Evolutionary conservation across 2,113 vertebrate genomes (phyloP).

Genomic region (Tursiops truncatus): DNA sequence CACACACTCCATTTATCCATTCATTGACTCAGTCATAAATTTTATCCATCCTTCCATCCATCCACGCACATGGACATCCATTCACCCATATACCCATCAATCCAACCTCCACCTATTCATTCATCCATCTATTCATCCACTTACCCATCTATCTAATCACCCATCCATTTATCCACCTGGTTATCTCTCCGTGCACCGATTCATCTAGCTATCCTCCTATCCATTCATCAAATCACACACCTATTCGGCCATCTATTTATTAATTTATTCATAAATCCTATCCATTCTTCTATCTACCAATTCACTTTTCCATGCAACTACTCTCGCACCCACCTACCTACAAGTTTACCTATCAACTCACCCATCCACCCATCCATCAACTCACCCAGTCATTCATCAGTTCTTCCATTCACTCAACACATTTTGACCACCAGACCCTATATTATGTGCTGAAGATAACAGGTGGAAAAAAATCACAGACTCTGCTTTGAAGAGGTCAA

Average conservation of each 20-base stretch:
- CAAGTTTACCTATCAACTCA: background rate
- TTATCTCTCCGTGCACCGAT: background rate
- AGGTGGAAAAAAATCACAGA: background rate
- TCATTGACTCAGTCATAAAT: background rate
- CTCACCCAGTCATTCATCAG: background rate
- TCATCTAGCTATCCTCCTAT: background rate
- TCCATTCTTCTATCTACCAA: background rate
- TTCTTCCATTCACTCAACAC: background rate
- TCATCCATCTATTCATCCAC: background rate
- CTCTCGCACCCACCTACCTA: background rate
- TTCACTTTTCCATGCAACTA: background rate
- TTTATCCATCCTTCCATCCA: background rate
- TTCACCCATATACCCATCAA: too few species aligned
- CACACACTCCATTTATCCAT: background rate
- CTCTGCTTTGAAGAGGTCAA: background rate
- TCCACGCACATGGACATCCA: background rate
- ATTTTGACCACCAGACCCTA: background rate
- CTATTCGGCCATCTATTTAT: background rate
- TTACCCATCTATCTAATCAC: background rate
- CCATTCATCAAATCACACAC: background rate
- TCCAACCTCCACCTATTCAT: background rate
- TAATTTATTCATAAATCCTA: conserved; percentile 21
- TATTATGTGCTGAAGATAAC: background rate
- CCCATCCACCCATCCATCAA: background rate
- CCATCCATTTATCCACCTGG: background rate